These are phyloP conservation scores for Holothuria leucospilota DNA, from an alignment of 53 echinoderm and acorn worm species.

Conservation along the genomic window DNA sequence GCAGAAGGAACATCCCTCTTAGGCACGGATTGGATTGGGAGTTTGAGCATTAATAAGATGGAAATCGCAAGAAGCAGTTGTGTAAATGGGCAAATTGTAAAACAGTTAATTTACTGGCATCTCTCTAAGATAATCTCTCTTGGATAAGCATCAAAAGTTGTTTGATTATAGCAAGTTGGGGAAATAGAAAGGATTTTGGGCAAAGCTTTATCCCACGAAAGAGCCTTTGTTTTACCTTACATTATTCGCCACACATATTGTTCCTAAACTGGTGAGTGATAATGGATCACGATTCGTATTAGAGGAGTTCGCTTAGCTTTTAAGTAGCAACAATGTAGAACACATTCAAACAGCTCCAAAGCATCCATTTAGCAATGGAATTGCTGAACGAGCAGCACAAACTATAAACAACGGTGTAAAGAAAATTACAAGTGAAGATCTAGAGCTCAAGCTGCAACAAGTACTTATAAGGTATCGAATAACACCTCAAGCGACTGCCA, in stretches of 20 bases:
- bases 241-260: slow-evolving; percentile 35
- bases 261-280: slow-evolving; percentile 43
- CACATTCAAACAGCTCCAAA: slow-evolving; percentile 49
- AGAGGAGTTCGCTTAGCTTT: slow-evolving; percentile 38
- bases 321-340: slow-evolving; percentile 32
- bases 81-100: too few species aligned
- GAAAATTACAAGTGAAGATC: slow-evolving; percentile 24
- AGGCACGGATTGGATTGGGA: too few species aligned
- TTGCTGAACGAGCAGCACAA: slow-evolving; percentile 59
- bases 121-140: too few species aligned
- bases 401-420: slow-evolving; percentile 61
- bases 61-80: too few species aligned
- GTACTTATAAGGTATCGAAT: slow-evolving; percentile 53
- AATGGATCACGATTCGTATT: slow-evolving; percentile 49
- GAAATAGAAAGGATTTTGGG: too few species aligned
- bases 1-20: too few species aligned
- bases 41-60: too few species aligned
- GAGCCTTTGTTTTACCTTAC: too few species aligned
- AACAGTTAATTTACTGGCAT: too few species aligned
- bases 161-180: too few species aligned
- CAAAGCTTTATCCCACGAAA: too few species aligned
- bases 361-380: slow-evolving; percentile 57
- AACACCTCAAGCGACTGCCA: slow-evolving; percentile 54
- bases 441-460: slow-evolving; percentile 54
- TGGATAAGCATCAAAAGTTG: too few species aligned